Evolutionary conservation across 2,888 invertebrate genomes (phyloP).

Genomic region (Acronicta psi): DNA sequence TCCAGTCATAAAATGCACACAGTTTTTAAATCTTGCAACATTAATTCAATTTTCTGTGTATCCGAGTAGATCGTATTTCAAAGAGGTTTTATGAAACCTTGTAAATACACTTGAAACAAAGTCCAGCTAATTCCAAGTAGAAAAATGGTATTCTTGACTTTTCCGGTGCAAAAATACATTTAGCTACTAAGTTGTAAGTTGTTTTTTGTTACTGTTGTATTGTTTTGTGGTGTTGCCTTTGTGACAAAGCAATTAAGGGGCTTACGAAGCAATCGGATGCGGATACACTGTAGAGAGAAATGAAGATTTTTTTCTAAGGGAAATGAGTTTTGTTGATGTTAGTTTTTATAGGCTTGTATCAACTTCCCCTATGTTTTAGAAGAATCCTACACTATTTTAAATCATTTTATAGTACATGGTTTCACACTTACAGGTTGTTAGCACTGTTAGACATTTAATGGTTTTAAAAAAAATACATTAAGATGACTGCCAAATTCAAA

Average conservation of each 20-base stretch:
- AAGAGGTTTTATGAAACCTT: background rate
- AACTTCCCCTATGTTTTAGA: too few relatives aligned
- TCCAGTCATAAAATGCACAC: background rate
- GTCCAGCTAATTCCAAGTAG: constrained; percentile 5
- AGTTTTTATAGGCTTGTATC: too few relatives aligned
- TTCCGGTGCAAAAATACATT: constrained; percentile 7
- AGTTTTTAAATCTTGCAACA: background rate
- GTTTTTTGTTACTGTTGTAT: constrained; percentile 10
- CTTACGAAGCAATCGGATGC: constrained; percentile 20
- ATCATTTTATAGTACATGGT: too few relatives aligned
- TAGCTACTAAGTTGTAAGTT: background rate
- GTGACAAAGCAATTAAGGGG: constrained; percentile 29
- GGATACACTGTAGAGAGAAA: background rate
- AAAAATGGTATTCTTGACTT: background rate
- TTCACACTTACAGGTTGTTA: too few relatives aligned
- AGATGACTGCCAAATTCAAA: too few relatives aligned
- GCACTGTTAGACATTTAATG: too few relatives aligned
- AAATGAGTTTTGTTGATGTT: too few relatives aligned
- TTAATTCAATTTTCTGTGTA: constrained; percentile 12
- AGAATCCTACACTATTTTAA: too few relatives aligned
- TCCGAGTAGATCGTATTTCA: constrained; percentile 9
- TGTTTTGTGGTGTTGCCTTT: constrained; percentile 18
- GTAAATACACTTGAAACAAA: background rate
- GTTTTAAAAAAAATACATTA: too few relatives aligned
- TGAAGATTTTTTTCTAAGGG: too few relatives aligned